Evolutionary conservation across 2,113 vertebrate species (phyloP).

Genomic region (Alectura lathami): DNA sequence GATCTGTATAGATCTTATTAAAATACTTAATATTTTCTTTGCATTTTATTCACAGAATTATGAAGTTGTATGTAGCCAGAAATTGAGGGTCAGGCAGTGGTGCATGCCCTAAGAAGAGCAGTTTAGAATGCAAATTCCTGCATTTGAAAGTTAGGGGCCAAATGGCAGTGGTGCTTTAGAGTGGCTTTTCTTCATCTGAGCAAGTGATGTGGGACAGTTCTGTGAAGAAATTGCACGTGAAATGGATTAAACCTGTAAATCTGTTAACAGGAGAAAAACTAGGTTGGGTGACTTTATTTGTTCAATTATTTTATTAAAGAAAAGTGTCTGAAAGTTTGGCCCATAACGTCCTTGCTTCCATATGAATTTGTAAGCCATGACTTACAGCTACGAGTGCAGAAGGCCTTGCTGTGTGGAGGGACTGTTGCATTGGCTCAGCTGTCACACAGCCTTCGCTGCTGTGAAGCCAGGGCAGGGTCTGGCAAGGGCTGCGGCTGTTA

Average conservation of each 20-base stretch:
- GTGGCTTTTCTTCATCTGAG: background rate
- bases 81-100: background rate
- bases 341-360: background rate
- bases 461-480: background rate
- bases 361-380: background rate
- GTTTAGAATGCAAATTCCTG: background rate
- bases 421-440: rapidly evolving
- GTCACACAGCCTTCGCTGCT: background rate
- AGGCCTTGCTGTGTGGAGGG: background rate
- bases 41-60: background rate
- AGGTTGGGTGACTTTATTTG: background rate
- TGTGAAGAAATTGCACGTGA: background rate
- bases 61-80: background rate
- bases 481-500: background rate
- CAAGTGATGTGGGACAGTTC: background rate
- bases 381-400: too few relatives aligned
- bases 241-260: background rate
- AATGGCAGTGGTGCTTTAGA: background rate
- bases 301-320: background rate
- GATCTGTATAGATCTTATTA: background rate
- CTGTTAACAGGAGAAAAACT: background rate
- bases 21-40: background rate
- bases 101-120: background rate
- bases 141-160: background rate
- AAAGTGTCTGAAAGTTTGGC: background rate